Base-by-base conservation (phyloP, 1,140 invertebrate genomes). In the Paralvinella palmiformis region DNA sequence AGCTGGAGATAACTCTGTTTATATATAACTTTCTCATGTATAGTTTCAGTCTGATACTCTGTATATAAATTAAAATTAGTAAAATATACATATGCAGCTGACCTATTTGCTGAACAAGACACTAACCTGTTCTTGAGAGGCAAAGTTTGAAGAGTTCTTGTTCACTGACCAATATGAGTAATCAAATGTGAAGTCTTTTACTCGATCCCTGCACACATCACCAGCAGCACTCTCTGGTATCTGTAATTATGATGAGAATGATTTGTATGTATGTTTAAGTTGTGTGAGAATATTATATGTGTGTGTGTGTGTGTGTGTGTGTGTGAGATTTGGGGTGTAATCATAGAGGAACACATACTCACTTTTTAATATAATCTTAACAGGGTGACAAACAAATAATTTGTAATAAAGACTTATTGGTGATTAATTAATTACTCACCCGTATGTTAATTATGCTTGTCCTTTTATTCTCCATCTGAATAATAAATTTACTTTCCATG, bases 161-260 rank as follows among this genome's bases (percentile, higher is more conserved):
- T 89, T 86, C 73, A 85, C 90, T 33, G 91, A 94, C 91, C 91
- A 94, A 75, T 94, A 94, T 0, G 91, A 93, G 74, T 91, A 89
- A 84, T 95, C 92, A 81, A 94, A 95, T 29, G 91, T 94, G 74
- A 95, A 95, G 74, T 93, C 90, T 79, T 93, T 92, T 77, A 86
- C 86, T 72, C 87, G 83, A 73, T 86, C 84, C 2, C 87, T 80
- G 69, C 86, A 88, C 71, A 88, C 85, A 0, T 85, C 86, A 3
- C 84, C 82, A 73, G 73, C 73, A 22, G 69, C 70, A 29, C 48
- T n/a, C 10, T 52, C 48, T 7, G 48, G 10, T 29, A 52, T 29
- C 48, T 52, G 13, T 13, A n/a, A n/a, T n/a, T 15, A 44, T 44
- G 13, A 15, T n/a, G 37, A 15, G 13, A 13, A 44, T n/a, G 37